A percentile compares a stretch with the other conserved stretches of the same genome.
phyloP scores from a whole-genome alignment of 2,888 invertebrate genomes.

The Nephrotoma guestfalica region DNA sequence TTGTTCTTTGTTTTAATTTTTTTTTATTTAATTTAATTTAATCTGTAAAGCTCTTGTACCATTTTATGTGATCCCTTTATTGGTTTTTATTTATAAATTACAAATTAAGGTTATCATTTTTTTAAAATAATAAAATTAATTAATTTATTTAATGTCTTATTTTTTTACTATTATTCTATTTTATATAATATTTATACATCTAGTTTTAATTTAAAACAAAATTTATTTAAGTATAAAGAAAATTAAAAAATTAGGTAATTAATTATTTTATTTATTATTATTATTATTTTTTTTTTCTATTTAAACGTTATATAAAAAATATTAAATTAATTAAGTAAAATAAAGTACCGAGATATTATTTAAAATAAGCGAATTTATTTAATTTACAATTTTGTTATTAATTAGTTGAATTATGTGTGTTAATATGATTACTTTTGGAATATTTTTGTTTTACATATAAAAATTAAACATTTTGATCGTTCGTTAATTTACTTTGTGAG shows the following conservation, averaged over 20 bases:
- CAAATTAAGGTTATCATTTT: constrained; percentile 8
- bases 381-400: not conserved
- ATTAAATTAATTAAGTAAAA: not conserved
- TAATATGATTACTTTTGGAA: not conserved
- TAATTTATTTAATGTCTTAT: not conserved
- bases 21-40: not conserved
- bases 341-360: not conserved
- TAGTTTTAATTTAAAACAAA: not conserved
- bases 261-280: not conserved
- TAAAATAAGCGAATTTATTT: not conserved
- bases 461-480: not conserved
- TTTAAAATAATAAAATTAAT: not conserved
- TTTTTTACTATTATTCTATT: not conserved
- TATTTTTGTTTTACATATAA: not conserved
- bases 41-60: constrained; percentile 13
- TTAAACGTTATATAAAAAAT: not conserved
- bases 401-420: not conserved
- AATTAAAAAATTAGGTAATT: not conserved
- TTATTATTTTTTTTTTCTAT: not conserved
- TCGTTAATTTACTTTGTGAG: not conserved
- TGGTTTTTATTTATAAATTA: not conserved
- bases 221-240: not conserved
- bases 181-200: not conserved
- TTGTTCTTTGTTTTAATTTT: not conserved
- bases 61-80: constrained; percentile 9